A percentile compares a stretch with the other conserved stretches of the same genome.
Conservation (phyloP, 64 coral and sea anemone species). For the Porites lutea region DNA sequence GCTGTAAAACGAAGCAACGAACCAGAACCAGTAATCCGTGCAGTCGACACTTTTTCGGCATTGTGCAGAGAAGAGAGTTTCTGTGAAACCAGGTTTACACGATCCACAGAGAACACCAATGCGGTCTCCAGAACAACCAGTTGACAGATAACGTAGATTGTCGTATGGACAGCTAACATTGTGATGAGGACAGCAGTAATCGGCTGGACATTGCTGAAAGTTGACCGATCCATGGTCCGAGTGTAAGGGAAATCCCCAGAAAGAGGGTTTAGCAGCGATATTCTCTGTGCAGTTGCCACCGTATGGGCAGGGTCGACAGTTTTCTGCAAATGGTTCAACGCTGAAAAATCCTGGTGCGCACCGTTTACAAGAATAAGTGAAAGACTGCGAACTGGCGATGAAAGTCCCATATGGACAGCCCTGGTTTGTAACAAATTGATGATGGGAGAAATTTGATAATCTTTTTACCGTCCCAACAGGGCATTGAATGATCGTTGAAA, state of each 20-base stretch:
- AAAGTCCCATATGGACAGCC: no score
- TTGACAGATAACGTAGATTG: background rate
- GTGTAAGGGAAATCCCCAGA: conserved; percentile 36
- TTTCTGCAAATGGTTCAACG: background rate
- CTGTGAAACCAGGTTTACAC: conserved; percentile 21
- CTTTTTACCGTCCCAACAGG: background rate
- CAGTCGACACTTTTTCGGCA: background rate
- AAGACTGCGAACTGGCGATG: background rate
- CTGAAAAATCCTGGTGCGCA: conserved; percentile 41
- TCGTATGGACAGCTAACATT: conserved; percentile 6
- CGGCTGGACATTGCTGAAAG: conserved; percentile 3
- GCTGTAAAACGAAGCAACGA: background rate
- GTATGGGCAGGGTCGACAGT: conserved; percentile 37
- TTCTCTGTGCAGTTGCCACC: conserved; percentile 12
- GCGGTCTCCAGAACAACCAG: conserved; percentile 51
- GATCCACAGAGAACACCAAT: conserved; percentile 52
- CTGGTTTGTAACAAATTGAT: no score
- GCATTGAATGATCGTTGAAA: conserved; percentile 16
- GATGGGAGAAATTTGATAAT: no score
- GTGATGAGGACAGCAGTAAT: conserved; percentile 1
- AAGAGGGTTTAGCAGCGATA: conserved; percentile 37
- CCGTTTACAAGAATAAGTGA: background rate
- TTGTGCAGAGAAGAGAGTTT: conserved; percentile 15
- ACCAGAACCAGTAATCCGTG: conserved; percentile 53
- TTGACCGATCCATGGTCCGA: background rate